These are phyloP conservation scores for Abscondita cerata DNA, from an alignment of 2,888 invertebrate genomes.

Conservation along the genomic window DNA sequence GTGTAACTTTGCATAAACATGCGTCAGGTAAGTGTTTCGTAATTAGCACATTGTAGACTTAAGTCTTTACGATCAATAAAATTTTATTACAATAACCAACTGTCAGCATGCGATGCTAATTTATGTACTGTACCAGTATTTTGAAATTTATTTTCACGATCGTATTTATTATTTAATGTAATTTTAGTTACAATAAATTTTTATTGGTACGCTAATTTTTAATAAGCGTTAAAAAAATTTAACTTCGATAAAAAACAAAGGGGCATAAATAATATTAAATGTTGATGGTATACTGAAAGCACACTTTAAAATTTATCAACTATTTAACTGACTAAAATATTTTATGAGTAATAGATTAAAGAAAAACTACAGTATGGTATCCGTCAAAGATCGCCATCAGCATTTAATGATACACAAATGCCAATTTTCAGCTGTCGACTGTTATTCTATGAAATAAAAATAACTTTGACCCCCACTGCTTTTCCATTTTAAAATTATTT, in stretches of 20 bases:
- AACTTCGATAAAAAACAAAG: too few species aligned
- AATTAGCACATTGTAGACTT: background rate
- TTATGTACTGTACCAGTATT: too few species aligned
- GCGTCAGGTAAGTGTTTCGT: too few species aligned
- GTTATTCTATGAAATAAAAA: slow-evolving; percentile 26
- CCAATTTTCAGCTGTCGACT: slow-evolving; percentile 33
- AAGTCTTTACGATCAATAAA: background rate
- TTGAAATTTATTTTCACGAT: too few species aligned
- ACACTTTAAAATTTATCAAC: background rate
- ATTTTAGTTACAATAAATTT: too few species aligned
- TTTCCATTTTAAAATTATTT: slow-evolving; percentile 28
- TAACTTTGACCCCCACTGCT: slow-evolving; percentile 21
- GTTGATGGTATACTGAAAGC: too few species aligned
- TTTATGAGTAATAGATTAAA: slow-evolving; percentile 20
- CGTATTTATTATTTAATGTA: too few species aligned
- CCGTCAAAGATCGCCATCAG: slow-evolving; percentile 22
- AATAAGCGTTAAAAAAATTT: too few species aligned
- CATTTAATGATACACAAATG: slow-evolving; percentile 33
- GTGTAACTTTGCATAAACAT: too few species aligned
- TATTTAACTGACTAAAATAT: slow-evolving; percentile 14
- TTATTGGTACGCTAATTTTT: too few species aligned
- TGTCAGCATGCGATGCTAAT: too few species aligned
- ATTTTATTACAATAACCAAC: background rate
- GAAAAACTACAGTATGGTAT: slow-evolving; percentile 16
- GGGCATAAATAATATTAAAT: too few species aligned